Base-by-base conservation (phyloP, 2,888 invertebrate genomes). In the Heliconius erato region DNA sequence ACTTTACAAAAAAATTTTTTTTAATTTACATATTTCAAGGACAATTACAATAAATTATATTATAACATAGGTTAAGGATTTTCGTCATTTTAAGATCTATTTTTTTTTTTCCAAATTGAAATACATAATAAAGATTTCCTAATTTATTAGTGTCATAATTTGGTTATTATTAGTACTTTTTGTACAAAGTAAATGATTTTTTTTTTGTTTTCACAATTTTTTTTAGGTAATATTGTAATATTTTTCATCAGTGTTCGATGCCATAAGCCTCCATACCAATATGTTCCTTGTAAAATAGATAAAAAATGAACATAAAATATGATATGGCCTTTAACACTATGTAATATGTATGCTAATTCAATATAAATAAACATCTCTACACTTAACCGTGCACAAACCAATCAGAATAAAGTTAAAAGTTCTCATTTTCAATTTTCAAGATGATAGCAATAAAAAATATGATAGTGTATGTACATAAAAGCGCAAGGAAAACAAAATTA, bases 1-100 rank as follows among this genome's bases (percentile, higher is more conserved):
- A 89, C 81, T 79, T 11, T 54, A n/a, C 11, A n/a, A 59, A 59
- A n/a, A 59, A 59, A 32, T 3, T 5, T n/a, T n/a, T 54, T 16
- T 54, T 54, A 49, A 3, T 54, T 9, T 54, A 54, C 19, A 54
- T 9, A 54, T 54, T 54, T 54, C 54, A 54, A 54, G 23, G 23
- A 23, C 23, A 54, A 78, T 32, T 14, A 6, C 2, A n/a, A 71
- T 71, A 26, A 71, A n/a, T 40, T 71, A n/a, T 63, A 63, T 63
- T n/a, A 9, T 0, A 11, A n/a, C n/a, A 63, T 3, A 63, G 3
- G n/a, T 11, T 63, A 4, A 3, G 3, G 0, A 63, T 63, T n/a
- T 19, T 63, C 12, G n/a, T 4, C 11, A 12, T 63, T 12, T 63
- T n/a, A 63, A 63, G 0, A n/a, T n/a, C 63, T 63, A 9, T 11